Percentiles rank a stretch among this genome's conserved stretches.
Evolutionary conservation across 2,797 vertebrate genomes (phyloP).

Genomic region (Rhinophrynus dorsalis): DNA sequence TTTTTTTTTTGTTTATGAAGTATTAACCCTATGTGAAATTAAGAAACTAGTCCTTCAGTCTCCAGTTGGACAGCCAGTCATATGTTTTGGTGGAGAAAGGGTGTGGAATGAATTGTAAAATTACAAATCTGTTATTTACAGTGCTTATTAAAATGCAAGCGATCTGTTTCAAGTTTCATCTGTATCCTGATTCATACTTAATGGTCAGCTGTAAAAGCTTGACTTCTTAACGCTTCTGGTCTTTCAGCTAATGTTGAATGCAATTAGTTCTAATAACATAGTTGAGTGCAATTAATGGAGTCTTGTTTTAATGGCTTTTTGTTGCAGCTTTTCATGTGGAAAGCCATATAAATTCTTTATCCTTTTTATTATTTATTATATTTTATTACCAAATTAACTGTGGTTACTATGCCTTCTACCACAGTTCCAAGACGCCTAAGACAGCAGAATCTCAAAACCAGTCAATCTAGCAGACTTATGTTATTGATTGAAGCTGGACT

Average conservation of each 20-base stretch:
- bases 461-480: slow-evolving; percentile 4
- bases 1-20: no score
- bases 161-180: slow-evolving; percentile 31
- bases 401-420: slow-evolving; percentile 25
- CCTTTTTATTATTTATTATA: slow-evolving; percentile 47
- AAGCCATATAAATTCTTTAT: slow-evolving; percentile 47
- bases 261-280: slow-evolving; percentile 51
- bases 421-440: slow-evolving; percentile 14
- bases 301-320: slow-evolving; percentile 46
- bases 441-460: slow-evolving; percentile 15
- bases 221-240: slow-evolving; percentile 42
- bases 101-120: no score
- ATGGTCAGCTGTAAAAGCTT: slow-evolving; percentile 47
- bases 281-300: slow-evolving; percentile 44
- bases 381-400: slow-evolving; percentile 46
- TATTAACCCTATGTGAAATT: no score
- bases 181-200: slow-evolving; percentile 42
- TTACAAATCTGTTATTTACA: no score
- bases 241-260: slow-evolving; percentile 45
- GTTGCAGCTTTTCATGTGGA: slow-evolving; percentile 46
- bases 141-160: slow-evolving; percentile 9
- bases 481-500: slow-evolving; percentile 24
- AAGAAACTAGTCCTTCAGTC: no score
- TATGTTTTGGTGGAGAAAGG: no score
- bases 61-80: no score